Conservation (phyloP, 2,888 invertebrate genomes). For the Chymomyza fuscimana region DNA sequence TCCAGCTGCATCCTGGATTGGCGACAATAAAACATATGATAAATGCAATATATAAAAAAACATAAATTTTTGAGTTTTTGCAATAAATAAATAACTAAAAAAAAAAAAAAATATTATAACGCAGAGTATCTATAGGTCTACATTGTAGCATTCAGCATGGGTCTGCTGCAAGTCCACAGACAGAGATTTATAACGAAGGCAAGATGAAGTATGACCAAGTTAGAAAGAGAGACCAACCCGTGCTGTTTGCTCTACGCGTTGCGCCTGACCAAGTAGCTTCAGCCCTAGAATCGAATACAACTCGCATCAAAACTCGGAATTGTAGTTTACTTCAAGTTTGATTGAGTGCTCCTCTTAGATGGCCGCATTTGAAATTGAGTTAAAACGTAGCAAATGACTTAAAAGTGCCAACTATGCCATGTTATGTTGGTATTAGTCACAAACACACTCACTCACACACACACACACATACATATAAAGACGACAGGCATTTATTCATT, state of each 20-base stretch:
- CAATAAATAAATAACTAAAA: too few relatives aligned
- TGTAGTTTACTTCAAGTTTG: constrained; percentile 44
- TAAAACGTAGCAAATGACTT: constrained; percentile 70
- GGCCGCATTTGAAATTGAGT: constrained; percentile 67
- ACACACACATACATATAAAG: not conserved
- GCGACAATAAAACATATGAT: too few relatives aligned
- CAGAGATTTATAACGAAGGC: not conserved
- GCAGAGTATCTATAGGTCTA: too few relatives aligned
- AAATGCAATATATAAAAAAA: too few relatives aligned
- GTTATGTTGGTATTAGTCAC: constrained; percentile 37
- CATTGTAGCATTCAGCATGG: too few relatives aligned
- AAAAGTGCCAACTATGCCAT: constrained; percentile 68
- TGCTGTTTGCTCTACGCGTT: constrained; percentile 54
- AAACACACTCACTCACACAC: constrained; percentile 10
- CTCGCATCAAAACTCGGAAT: constrained; percentile 5
- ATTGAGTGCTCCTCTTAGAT: constrained; percentile 64
- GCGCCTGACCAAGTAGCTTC: constrained; percentile 34
- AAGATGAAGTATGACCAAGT: not conserved
- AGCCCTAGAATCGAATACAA: not conserved
- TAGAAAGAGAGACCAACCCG: constrained; percentile 18
- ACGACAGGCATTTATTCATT: constrained; percentile 51
- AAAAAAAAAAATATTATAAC: too few relatives aligned
- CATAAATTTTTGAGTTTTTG: too few relatives aligned
- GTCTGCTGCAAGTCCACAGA: not conserved
- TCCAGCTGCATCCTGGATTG: too few relatives aligned